phyloP scores from a whole-genome alignment of 2,113 vertebrate species.

The Syrrhaptes paradoxus region DNA sequence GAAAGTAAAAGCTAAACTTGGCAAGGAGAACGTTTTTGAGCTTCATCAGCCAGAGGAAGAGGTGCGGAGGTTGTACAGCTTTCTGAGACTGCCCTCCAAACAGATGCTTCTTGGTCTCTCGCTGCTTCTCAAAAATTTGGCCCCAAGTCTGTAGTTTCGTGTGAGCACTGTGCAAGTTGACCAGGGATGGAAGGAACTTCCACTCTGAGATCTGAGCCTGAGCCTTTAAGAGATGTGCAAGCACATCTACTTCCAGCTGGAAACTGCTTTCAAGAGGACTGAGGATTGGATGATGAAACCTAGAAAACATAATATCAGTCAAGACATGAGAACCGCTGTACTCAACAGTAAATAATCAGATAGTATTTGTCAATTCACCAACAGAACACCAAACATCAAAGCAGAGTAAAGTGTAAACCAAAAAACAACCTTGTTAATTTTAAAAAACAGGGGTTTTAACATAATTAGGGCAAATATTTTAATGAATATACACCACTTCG shows the following conservation, averaged over 20 bases:
- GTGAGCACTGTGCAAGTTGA: conserved; percentile 90
- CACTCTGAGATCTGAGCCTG: conserved; percentile 95
- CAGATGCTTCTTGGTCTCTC: conserved; percentile 94
- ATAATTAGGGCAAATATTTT: background rate
- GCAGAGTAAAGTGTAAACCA: background rate
- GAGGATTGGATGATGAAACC: conserved; percentile 97
- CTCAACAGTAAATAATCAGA: background rate
- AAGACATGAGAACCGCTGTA: background rate
- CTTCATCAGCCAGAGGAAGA: conserved; percentile 92
- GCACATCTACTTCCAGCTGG: conserved; percentile 94
- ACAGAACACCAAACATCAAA: background rate
- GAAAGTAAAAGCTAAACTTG: conserved; percentile 99
- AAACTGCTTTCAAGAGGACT: conserved; percentile 93
- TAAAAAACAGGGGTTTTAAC: background rate
- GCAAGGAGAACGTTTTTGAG: conserved; percentile 91
- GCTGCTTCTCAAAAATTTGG: conserved; percentile 93
- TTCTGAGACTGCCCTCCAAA: conserved; percentile 97
- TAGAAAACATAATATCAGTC: conserved; percentile 59
- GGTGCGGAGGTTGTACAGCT: conserved; percentile 90
- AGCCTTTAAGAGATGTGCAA: conserved; percentile 91
- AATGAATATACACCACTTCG: background rate
- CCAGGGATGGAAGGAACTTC: conserved; percentile 93
- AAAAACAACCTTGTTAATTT: background rate
- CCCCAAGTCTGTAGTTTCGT: conserved; percentile 93
- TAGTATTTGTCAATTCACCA: background rate